Evolutionary conservation across 2,113 vertebrate genomes (phyloP), one percentile per base, ranked within the genome.

Genomic region (Megaceryle maxima): DNA sequence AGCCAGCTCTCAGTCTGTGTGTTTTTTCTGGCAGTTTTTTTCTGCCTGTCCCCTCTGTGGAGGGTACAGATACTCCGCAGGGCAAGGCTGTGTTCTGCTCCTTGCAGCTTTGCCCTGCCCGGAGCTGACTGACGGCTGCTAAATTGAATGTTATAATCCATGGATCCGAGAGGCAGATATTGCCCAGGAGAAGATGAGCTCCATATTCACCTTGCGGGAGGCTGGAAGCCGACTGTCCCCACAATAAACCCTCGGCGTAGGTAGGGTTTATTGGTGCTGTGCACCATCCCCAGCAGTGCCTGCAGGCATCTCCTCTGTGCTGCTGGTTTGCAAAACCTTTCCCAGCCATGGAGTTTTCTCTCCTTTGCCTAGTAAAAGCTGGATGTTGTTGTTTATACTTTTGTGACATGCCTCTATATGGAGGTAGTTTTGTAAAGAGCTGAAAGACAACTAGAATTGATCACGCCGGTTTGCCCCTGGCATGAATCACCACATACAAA

Each of bases 401-500:
- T 69, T 81, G 10, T 11, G 66, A 57, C 62, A 17, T 4, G 19
- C 41, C 70, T 55, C 78, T 73, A 2, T 14, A 50, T 43, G 59
- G 3, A 69, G 87, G 62, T 50, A 55, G 87, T 82, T 94, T 41
- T 87, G 44, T 48, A 79, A 89, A 82, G 77, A 83, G 50, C 73
- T 74, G 84, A 73, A 56, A 67, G 95, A 51, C 87, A 89, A 79
- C 78, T 19, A 16, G 92, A 66, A 69, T n/a, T 46, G 88, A 86
- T 88, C 91, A 13, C 1, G 1, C 66, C 33, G 56, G 18, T 66
- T 87, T 91, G 87, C 57, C 87, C 81, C 94, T 76, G 93, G 89
- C 95, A 92, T 66, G 70, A 94, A 88, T 72, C 91, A 51, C 82
- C 63, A 18, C 72, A 6, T 50, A 51, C 93, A 89, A 92, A 89